Base-by-base conservation (phyloP, 2,113 vertebrate genomes). In the Sander vitreus region DNA sequence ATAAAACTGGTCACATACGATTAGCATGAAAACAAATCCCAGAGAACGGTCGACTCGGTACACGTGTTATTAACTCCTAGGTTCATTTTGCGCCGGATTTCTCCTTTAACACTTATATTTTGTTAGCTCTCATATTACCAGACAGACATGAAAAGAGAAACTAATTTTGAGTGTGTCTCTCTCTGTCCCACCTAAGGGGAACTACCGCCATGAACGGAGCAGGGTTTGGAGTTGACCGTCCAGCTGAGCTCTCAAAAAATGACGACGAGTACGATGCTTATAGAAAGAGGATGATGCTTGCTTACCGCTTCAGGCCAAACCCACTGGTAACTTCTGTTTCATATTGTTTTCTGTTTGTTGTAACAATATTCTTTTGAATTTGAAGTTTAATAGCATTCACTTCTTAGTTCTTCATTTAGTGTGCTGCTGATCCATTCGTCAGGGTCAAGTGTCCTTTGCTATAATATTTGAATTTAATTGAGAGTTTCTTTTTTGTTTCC, bases 231-330 rank as follows among this genome's bases (percentile, higher is more conserved):
- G 95, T 99, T 0, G 98, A 99, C 13, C 96, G 98, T 10, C 98
- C 98, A 0, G 97, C 98, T 0, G 97, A 97, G 76, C 96, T 99
- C 0, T 86, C 85, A 39, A 98, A 96, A 91, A 95, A 91, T 25
- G 98, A 99, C 0, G 98, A 99, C 0, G 98, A 99, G 85, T 99
- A 98, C 0, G 98, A 99, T n/a, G 98, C 98, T 0, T 99, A 97
- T 86, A 96, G 98, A 0, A 99, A 99, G 66, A 94, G 98, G 59
- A 99, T 99, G 98, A 99, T 99, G 98, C 93, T 99, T 36, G 98
- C 98, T 0, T 99, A 99, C 88, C 96, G 98, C 43, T 99, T 99
- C 96, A 96, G 98, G 64, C 98, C 98, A 6, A 99, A 99, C 81
- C 98, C 98, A 0, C 76, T 98, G 97, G 97, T 99, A 92, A 93